phyloP scores from a whole-genome alignment of 2,797 vertebrate species.

The Sebastes trivittatus region DNA sequence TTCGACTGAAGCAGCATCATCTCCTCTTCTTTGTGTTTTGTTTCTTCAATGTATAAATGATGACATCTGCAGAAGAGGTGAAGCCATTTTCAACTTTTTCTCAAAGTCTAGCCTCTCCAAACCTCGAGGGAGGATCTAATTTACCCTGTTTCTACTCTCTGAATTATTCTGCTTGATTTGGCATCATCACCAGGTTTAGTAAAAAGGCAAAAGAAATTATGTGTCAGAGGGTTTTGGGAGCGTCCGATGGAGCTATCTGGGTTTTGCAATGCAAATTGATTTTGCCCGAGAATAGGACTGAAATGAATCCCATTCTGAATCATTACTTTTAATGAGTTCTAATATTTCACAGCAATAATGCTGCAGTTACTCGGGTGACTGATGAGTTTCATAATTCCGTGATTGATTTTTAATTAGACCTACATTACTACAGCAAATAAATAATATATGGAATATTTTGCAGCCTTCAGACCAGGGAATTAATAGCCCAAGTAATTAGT shows the following conservation, averaged over 20 bases:
- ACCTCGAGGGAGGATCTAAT: neutral
- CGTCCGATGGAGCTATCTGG: conserved; percentile 1
- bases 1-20: neutral
- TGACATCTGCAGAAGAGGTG: conserved; percentile 18
- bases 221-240: neutral
- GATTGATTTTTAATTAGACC: conserved; percentile 69
- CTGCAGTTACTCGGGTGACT: conserved; percentile 41
- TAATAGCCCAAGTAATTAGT: conserved; percentile 23
- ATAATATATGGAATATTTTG: conserved; percentile 48
- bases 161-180: conserved; percentile 32
- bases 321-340: conserved; percentile 71
- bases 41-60: conserved; percentile 42
- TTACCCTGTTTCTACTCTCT: neutral
- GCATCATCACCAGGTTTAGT: conserved; percentile 9
- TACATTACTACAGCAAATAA: conserved; percentile 48
- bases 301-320: conserved; percentile 65
- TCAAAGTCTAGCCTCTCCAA: neutral
- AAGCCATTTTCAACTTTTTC: neutral
- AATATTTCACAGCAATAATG: conserved; percentile 64
- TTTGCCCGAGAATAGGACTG: conserved; percentile 46
- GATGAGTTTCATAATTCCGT: conserved; percentile 56
- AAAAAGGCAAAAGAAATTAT: neutral
- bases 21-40: neutral
- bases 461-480: conserved; percentile 29
- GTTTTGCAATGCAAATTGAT: conserved; percentile 57